These are phyloP conservation scores for Cynocephalus volans DNA, from an alignment of 2,113 vertebrate species.

Conservation along the genomic window DNA sequence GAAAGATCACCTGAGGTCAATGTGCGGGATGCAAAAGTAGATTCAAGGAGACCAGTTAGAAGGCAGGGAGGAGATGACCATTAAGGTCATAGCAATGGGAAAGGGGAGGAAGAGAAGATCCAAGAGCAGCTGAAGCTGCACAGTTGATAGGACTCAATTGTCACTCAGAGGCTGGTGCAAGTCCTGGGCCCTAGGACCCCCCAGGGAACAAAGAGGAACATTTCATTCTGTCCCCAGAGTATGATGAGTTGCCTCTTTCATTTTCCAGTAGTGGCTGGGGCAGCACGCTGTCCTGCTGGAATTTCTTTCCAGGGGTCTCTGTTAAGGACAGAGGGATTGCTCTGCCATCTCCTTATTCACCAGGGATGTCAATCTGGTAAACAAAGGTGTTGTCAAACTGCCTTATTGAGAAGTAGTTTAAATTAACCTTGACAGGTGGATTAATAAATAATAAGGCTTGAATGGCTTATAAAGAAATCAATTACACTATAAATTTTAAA, in stretches of 20 bases:
- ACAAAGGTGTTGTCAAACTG: slow-evolving; percentile 88
- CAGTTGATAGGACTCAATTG: background rate
- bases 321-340: background rate
- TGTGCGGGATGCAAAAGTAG: background rate
- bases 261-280: background rate
- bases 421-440: slow-evolving; percentile 90
- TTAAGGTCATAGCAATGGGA: background rate
- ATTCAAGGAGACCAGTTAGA: background rate
- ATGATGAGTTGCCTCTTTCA: background rate
- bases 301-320: background rate
- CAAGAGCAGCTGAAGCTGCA: background rate
- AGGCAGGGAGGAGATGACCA: background rate
- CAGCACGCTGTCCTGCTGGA: background rate
- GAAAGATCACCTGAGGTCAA: background rate
- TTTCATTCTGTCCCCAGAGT: background rate
- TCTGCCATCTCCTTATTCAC: slow-evolving; percentile 15
- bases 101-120: background rate
- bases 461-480: slow-evolving; percentile 91
- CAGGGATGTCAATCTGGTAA: slow-evolving; percentile 85
- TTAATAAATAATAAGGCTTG: slow-evolving; percentile 91
- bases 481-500: slow-evolving; percentile 90
- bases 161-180: too few species aligned
- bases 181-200: background rate
- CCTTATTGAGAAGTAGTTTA: slow-evolving; percentile 90
- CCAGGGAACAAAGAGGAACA: background rate